Evolutionary conservation across 2,888 invertebrate genomes (phyloP), one percentile per base, ranked within the genome.

Genomic region (Ligdia adustata): DNA sequence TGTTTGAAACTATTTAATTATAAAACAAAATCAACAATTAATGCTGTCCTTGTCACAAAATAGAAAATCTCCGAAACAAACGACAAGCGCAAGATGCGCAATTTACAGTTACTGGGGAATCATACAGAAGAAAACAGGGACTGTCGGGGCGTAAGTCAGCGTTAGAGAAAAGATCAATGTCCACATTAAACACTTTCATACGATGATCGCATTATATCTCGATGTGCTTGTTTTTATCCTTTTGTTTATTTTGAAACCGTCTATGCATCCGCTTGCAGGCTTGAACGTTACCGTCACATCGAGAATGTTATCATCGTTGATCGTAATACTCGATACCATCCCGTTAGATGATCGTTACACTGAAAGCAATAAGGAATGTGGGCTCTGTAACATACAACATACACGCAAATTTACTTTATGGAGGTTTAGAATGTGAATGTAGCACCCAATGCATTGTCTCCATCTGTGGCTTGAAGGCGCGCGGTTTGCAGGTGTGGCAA

Each of bases 111-210:
- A 65, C 79, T 62, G 87, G 78, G 61, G 91, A 91, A 75, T 83
- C 84, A 58, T 93, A 93, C 84, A 90, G 93, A 66, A 91, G 92
- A 75, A 93, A 93, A 82, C 93, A 93, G 77, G 92, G 91, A 79
- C 89, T 91, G 64, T 87, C 91, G 69, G 92, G 92, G 81, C 92
- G 93, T 93, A 93, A 93, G 93, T 92, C 82, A 74, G 60, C 54
- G 72, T 66, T 75, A 75, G 64, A 73, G 60, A 66, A 45, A 53
- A 47, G 55, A 42, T 62, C 42, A 40, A 58, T 64, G 57, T 68
- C 66, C 62, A 50, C 55, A 27, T 55, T n/a, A 55, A 60, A 64
- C 57, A 72, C 72, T 69, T 71, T 72, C 67, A 75, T 78, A 79
- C 82, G 83, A 84, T 80, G 87, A 81, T 81, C 77, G 77, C 83